Evolutionary conservation across 2,888 invertebrate genomes (phyloP), one percentile per base, ranked within the genome.

Genomic region (Proisotoma minuta): DNA sequence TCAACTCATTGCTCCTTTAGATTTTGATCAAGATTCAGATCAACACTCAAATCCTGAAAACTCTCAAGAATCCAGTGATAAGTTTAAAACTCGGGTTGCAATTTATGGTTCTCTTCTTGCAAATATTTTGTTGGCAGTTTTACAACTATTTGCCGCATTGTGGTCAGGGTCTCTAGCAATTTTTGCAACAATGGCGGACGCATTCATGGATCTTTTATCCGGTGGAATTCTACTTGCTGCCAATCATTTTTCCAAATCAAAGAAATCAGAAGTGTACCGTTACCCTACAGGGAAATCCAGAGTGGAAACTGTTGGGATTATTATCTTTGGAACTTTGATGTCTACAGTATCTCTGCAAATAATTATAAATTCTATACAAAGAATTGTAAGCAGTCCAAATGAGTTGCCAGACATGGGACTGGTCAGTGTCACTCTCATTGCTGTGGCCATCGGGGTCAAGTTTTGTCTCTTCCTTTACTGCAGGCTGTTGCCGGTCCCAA

Each of bases 101-200:
- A 58, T 58, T 58, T 58, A 58, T 22, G 58, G 58, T 2, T 58
- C 58, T n/a, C 22, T 29, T 2, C 29, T n/a, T 20, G 58, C 28
- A 3, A 58, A 58, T 23, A 18, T 58, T 18, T 22, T 50, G 2
- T 39, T 58, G 3, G 27, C 49, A 20, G 8, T 10, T 28, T 24
- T 58, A 2, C 58, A 58, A 50, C 23, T 58, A 3, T 4, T 29
- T 28, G 58, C 58, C 3, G 58, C 58, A 20, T 8, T 58, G 2
- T 34, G 27, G 3, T 58, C 58, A 3, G 58, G 58, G 10, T 58
- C 58, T 20, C 34, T 58, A 2, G 24, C 58, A 4, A 24, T 58
- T n/a, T 58, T 49, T 28, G 58, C 58, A 4, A 58, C 58, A 29
- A 58, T 48, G 48, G 58, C 58, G 15, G 58, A 58, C 26, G 49